A percentile compares a stretch with the other conserved stretches of the same genome.
Evolutionary conservation across 1,140 invertebrate genomes (phyloP).

Genomic region (Radopholus similis): DNA sequence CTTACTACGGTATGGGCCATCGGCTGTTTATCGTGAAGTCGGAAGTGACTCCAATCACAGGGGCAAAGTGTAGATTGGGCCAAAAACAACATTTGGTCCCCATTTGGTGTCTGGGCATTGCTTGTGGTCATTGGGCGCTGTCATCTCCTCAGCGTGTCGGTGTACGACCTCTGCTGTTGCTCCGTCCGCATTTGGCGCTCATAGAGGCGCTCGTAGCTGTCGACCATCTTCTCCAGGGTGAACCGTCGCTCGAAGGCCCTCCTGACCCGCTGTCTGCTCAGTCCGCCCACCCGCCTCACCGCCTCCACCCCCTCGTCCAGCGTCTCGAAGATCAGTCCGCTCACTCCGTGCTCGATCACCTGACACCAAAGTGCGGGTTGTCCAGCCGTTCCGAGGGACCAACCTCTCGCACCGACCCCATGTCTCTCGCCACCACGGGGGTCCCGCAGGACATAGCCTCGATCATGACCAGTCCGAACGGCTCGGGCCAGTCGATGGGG

Average conservation of each 20-base stretch:
- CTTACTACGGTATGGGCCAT: too few species aligned
- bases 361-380: background rate
- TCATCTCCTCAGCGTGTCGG: too few species aligned
- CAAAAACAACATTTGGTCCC: too few species aligned
- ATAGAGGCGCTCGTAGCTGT: background rate
- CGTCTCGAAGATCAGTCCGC: constrained; percentile 12
- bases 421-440: constrained; percentile 12
- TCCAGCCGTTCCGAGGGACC: too few species aligned
- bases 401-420: constrained; percentile 26
- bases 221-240: constrained; percentile 13
- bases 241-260: constrained; percentile 10
- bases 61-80: too few species aligned
- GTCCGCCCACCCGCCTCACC: constrained; percentile 10
- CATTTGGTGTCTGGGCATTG: too few species aligned
- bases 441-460: constrained; percentile 28
- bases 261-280: constrained; percentile 3
- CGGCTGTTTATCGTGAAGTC: too few species aligned
- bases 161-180: too few species aligned
- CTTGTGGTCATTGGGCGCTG: too few species aligned
- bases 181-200: too few species aligned
- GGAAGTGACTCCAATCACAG: too few species aligned
- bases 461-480: constrained; percentile 25
- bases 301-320: constrained; percentile 11
- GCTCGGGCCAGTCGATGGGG: constrained; percentile 22
- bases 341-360: constrained; percentile 14